Conservation (phyloP, 2,797 vertebrate genomes). For the Micrastur ruficollis region DNA sequence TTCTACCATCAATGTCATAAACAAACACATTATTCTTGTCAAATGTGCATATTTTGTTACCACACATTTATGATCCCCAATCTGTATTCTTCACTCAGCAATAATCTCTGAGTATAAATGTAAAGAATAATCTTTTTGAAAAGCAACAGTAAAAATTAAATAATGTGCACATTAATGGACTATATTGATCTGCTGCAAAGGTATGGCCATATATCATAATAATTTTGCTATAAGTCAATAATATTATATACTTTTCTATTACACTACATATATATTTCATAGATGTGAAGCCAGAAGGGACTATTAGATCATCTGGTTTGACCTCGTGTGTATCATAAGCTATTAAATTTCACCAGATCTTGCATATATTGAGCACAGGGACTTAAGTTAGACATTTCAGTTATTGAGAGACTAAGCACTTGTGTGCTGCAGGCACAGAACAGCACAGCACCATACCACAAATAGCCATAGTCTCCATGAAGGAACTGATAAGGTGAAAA, state of each 20-base stretch:
- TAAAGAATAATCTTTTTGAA: not conserved
- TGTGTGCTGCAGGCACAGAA: not conserved
- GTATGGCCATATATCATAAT: not conserved
- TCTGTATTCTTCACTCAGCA: not conserved
- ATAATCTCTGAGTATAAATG: not conserved
- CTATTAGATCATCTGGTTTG: slow-evolving; percentile 10
- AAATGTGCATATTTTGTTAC: not conserved
- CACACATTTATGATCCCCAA: not conserved
- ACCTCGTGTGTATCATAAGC: not conserved
- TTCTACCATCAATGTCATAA: not conserved
- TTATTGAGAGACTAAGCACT: not conserved
- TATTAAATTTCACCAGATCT: not conserved
- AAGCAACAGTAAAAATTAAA: slow-evolving; percentile 24
- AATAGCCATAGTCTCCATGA: not conserved
- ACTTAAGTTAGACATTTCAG: not conserved
- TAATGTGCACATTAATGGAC: not conserved
- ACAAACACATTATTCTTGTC: slow-evolving; percentile 28
- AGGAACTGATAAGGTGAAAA: not conserved
- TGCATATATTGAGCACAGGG: not conserved
- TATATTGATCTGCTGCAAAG: not conserved
- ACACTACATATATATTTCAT: not conserved
- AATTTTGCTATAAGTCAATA: slow-evolving; percentile 12
- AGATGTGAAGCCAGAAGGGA: not conserved
- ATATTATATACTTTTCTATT: not conserved
- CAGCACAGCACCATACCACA: not conserved